Percentiles rank a stretch among this genome's conserved stretches.
phyloP scores from a whole-genome alignment of 2,113 vertebrate genomes.

The Clupea harengus region DNA sequence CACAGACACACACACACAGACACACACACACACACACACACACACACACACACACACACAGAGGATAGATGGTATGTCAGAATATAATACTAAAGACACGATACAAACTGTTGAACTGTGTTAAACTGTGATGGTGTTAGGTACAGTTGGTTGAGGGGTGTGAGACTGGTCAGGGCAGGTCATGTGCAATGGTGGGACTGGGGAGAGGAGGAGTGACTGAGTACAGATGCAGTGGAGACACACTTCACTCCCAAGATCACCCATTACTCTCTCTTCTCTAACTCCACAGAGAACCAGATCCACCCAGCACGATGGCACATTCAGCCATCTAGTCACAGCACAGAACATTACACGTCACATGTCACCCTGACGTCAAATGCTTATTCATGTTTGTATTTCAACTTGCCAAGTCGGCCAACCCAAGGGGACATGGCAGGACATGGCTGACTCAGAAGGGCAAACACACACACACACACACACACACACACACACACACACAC shows the following conservation, averaged over 20 bases:
- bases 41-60: slow-evolving; percentile 1
- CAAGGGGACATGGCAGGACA: too few species aligned
- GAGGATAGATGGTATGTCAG: background rate
- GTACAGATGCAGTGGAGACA: background rate
- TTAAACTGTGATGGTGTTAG: background rate
- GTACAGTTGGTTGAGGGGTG: too few species aligned
- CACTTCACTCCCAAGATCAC: background rate
- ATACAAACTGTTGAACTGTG: too few species aligned
- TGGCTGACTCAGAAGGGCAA: background rate
- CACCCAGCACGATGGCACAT: too few species aligned
- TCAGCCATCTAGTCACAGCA: too few species aligned
- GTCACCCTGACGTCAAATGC: too few species aligned
- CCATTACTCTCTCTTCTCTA: background rate
- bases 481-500: background rate
- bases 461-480: background rate
- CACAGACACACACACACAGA: background rate
- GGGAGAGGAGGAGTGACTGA: background rate
- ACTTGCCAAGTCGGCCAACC: too few species aligned
- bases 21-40: slow-evolving; percentile 5
- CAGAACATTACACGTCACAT: too few species aligned
- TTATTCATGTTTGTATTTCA: too few species aligned
- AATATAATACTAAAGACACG: background rate
- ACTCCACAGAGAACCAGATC: too few species aligned
- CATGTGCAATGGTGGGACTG: background rate
- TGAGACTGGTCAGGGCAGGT: too few species aligned